phyloP scores from a whole-genome alignment of 2,797 vertebrate genomes.

The Fistularia tabacaria region DNA sequence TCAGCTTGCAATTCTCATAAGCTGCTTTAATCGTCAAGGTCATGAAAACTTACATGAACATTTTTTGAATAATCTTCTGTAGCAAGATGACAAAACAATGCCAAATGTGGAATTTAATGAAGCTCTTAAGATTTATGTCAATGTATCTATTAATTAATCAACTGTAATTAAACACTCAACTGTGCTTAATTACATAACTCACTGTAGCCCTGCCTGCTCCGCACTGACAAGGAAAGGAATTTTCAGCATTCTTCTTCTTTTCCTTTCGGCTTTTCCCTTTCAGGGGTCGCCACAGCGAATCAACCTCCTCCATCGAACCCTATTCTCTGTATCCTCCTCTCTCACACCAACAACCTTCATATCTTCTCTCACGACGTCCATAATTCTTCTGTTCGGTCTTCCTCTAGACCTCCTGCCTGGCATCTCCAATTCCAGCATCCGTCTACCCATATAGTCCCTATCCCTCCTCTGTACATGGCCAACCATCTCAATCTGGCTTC shows the following conservation, averaged over 20 bases:
- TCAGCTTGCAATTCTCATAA: slow-evolving; percentile 6
- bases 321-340: no score
- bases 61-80: not conserved
- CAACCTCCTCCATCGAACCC: no score
- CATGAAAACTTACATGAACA: not conserved
- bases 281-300: no score
- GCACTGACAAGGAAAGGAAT: slow-evolving; percentile 1
- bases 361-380: no score
- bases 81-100: slow-evolving; percentile 5
- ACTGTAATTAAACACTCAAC: not conserved
- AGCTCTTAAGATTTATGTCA: not conserved
- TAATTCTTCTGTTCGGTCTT: no score
- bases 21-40: slow-evolving; percentile 19
- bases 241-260: not conserved
- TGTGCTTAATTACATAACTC: slow-evolving; percentile 16
- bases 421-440: no score
- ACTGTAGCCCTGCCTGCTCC: slow-evolving; percentile 1
- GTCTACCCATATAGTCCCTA: no score
- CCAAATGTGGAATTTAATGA: slow-evolving; percentile 15
- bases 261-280: no score
- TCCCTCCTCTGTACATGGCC: no score
- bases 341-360: no score
- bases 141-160: slow-evolving; percentile 13
- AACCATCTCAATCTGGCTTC: no score
- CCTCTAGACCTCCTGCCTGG: no score